phyloP scores from a whole-genome alignment of 2,797 vertebrate species.

The Myoxocephalus aenaeus region DNA sequence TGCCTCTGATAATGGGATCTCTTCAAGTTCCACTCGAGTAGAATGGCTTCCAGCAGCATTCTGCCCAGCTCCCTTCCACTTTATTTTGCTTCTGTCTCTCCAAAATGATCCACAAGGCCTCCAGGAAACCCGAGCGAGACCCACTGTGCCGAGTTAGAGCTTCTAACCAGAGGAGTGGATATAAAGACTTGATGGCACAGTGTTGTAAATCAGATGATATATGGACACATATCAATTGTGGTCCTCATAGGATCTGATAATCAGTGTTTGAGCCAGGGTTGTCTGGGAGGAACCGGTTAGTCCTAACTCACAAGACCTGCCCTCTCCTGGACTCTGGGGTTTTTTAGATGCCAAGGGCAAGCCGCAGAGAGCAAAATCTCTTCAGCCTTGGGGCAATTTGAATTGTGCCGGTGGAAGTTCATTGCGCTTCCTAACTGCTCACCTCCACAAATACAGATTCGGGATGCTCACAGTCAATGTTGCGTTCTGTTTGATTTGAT shows the following conservation, averaged over 20 bases:
- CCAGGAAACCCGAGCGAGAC: conserved; percentile 47
- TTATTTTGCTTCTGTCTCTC: conserved; percentile 65
- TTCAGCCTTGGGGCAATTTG: no score
- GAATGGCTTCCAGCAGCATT: conserved; percentile 71
- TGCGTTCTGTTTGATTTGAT: no score
- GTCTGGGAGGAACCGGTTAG: background rate
- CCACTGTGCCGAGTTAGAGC: conserved; percentile 32
- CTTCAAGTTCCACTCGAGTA: conserved; percentile 72
- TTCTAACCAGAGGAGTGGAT: conserved; percentile 23
- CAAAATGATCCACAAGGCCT: conserved; percentile 56
- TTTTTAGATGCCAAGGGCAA: background rate
- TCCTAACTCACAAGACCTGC: no score
- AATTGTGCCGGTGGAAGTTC: no score
- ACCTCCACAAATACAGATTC: no score
- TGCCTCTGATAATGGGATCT: conserved; percentile 76
- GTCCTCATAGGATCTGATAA: background rate
- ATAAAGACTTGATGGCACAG: conserved; percentile 34
- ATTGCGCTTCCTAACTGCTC: no score
- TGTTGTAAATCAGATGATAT: conserved; percentile 16
- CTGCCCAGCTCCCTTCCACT: conserved; percentile 37
- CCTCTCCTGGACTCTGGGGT: background rate
- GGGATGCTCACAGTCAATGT: no score
- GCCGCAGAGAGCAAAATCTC: no score
- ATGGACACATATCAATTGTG: background rate
- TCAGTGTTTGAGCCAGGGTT: background rate